Evolutionary conservation across 1,140 invertebrate genomes (phyloP), one percentile per base, ranked within the genome.

Genomic region (Streblospio benedicti): DNA sequence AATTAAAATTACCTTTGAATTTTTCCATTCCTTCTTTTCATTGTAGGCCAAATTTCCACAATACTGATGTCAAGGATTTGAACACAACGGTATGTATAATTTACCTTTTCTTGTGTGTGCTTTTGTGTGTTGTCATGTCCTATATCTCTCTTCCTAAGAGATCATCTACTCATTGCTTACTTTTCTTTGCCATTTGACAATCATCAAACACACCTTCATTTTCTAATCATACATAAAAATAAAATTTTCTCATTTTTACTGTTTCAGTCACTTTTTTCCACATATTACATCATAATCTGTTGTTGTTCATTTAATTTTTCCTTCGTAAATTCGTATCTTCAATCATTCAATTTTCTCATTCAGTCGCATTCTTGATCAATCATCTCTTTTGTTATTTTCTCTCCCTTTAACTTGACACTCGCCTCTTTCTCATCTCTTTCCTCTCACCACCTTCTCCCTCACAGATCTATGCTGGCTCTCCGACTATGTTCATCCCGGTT

Each of bases 51-150:
- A 65, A 47, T 20, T 43, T 63, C 0, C 64, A 65, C 45, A 56
- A 50, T 50, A 50, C 58, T 2, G 56, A 65, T 35, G 41, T 65
- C 32, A 47, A 53, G 20, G 63, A 65, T 38, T 32, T 63, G 20
- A 53, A 50, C 2, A 62, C 57, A 18, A 65, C 64, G 16, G 64
- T 65, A 65, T 52, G 55, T 53, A 31, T 12, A 41, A n/a, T 50
- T 14, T 50, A 25, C 14, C 12, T 41, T 41, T 12, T 12, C 38
- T 41, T 41, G 38, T 12, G n/a, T 12, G n/a, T 41, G 12, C 12
- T 41, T 41, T 41, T 12, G 12, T 41, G 12, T 41, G 12, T 41
- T 41, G 12, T n/a, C 12, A 41, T 41, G n/a, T n/a, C n/a, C n/a
- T n/a, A 12, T 38, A 12, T 30, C 9, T 33, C 28, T 59, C 16